Percentiles rank a stretch among this genome's conserved stretches.
Evolutionary conservation across 2,113 vertebrate species (phyloP).

Genomic region (Manacus vitellinus): DNA sequence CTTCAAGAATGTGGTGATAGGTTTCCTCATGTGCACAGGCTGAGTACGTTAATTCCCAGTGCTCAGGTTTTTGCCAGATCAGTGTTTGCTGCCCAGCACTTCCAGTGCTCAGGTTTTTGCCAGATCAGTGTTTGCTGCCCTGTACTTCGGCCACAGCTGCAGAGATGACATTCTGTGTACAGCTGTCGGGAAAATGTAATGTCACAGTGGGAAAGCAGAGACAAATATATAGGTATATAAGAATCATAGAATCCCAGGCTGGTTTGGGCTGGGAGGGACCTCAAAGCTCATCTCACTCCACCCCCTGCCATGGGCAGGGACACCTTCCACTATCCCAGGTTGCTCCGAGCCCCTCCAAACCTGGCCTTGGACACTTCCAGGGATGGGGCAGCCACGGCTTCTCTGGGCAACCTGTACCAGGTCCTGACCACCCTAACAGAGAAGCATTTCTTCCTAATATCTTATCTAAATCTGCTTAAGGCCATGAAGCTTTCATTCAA

Average conservation of each 20-base stretch:
- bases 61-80: not conserved
- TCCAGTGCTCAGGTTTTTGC: accelerated
- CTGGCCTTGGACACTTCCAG: not conserved
- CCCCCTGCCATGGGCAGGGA: not conserved
- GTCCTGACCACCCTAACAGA: not conserved
- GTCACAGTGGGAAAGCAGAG: not conserved
- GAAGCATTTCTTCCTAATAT: not conserved
- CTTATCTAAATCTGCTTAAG: not conserved
- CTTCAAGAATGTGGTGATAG: accelerated
- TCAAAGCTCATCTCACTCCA: accelerated
- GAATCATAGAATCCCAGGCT: accelerated
- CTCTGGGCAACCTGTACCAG: not conserved
- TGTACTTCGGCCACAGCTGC: accelerated
- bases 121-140: not conserved
- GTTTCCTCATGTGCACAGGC: accelerated
- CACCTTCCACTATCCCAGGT: not conserved
- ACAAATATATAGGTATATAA: accelerated
- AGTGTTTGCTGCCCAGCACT: not conserved
- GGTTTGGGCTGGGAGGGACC: not conserved
- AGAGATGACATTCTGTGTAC: not conserved
- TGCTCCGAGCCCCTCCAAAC: not conserved
- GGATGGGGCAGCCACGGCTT: not conserved
- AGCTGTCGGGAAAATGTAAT: accelerated
- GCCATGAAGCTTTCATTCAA: not conserved
- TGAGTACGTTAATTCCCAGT: accelerated